Conservation (phyloP, 2,797 vertebrate species). For the Gobio occitaniae region DNA sequence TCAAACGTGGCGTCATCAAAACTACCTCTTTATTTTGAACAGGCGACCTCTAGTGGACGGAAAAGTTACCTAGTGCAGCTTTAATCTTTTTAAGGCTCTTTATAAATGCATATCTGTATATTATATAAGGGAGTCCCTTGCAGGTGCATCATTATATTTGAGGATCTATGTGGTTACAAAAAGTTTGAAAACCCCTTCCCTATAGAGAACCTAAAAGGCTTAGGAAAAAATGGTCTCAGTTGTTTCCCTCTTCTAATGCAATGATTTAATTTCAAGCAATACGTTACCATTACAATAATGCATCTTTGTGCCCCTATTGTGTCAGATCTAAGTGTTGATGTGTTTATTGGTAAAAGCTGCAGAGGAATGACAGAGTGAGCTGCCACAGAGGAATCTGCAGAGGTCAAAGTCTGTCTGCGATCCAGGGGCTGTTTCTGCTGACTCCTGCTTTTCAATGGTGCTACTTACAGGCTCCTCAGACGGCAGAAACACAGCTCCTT, state of each 20-base stretch:
- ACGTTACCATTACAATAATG: not conserved
- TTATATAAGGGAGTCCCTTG: not conserved
- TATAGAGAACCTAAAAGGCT: not conserved
- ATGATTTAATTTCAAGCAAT: not conserved
- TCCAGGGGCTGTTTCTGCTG: constrained; percentile 46
- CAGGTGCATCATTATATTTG: not conserved
- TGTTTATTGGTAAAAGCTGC: constrained; percentile 40
- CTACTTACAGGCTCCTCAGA: constrained; percentile 64
- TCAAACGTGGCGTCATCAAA: too few relatives aligned
- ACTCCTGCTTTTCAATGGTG: constrained; percentile 62
- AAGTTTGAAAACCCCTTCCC: not conserved
- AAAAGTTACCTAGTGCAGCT: too few relatives aligned
- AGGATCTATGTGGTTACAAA: not conserved
- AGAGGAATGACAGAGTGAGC: constrained; percentile 47
- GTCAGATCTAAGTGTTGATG: constrained; percentile 23
- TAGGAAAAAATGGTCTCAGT: not conserved
- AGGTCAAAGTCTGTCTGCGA: constrained; percentile 50
- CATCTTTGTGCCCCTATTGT: constrained; percentile 4
- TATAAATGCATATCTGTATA: not conserved
- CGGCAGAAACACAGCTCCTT: constrained; percentile 68
- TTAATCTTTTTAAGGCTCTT: not conserved
- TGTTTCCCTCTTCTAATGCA: not conserved
- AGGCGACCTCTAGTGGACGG: too few relatives aligned
- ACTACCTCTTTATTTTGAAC: too few relatives aligned
- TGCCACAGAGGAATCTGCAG: constrained; percentile 49